Conservation (phyloP, 1,140 invertebrate genomes). For the Trachymyrmex septentrionalis region DNA sequence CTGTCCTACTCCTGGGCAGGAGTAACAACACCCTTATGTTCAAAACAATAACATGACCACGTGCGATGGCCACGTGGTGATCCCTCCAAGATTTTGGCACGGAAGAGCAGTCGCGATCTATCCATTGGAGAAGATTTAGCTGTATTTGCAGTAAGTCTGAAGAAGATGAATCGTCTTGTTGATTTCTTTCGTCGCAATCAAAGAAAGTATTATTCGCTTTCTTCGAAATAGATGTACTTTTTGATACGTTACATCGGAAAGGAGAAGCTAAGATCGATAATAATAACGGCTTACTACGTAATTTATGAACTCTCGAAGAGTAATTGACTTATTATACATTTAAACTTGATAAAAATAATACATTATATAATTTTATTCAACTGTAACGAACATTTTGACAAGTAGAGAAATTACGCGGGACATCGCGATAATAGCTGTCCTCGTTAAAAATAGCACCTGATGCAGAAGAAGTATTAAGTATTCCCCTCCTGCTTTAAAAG, state of each 20-base stretch:
- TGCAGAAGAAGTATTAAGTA: constrained; percentile 76
- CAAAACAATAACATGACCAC: constrained; percentile 85
- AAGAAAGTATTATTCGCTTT: not conserved
- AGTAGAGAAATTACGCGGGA: constrained; percentile 69
- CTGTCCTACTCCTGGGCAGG: constrained; percentile 71
- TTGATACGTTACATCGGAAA: not conserved
- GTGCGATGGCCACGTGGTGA: constrained; percentile 75
- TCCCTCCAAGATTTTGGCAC: constrained; percentile 39
- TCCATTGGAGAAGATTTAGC: not conserved
- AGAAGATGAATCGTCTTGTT: not conserved
- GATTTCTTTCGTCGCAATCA: not conserved
- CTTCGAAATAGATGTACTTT: not conserved
- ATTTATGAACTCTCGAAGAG: not conserved
- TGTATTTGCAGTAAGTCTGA: not conserved
- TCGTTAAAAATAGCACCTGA: constrained; percentile 69
- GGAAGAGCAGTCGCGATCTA: not conserved
- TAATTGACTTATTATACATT: not conserved
- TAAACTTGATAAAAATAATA: constrained; percentile 1
- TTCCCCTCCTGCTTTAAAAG: constrained; percentile 74
- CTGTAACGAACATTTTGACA: constrained; percentile 49
- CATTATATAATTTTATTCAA: not conserved
- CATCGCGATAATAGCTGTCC: constrained; percentile 61
- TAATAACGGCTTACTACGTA: too few relatives aligned
- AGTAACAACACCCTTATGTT: constrained; percentile 73
- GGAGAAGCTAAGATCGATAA: not conserved